Conservation (phyloP, 2,888 invertebrate genomes). For the Trachelus troglodyta region DNA sequence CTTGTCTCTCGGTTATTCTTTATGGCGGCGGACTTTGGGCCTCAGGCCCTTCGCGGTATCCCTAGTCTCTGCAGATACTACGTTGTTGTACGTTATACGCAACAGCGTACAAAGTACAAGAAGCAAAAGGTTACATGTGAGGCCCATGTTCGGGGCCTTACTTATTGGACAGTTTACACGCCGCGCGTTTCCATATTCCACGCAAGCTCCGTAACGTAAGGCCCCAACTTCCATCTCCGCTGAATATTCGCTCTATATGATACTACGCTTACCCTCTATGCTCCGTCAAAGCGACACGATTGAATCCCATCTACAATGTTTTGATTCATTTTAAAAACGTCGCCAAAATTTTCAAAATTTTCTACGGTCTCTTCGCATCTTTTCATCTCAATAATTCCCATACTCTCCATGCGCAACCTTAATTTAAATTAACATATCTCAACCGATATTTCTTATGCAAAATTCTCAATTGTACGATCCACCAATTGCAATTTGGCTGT, state of each 20-base stretch:
- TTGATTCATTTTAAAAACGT: neutral
- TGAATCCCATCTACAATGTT: neutral
- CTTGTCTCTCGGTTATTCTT: constrained; percentile 60
- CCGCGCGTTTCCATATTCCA: constrained; percentile 39
- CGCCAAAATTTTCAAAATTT: neutral
- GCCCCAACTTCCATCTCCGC: neutral
- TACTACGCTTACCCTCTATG: neutral
- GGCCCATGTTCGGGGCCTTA: constrained; percentile 56
- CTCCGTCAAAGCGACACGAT: neutral
- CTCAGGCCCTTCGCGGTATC: constrained; percentile 21
- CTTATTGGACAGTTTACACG: constrained; percentile 65
- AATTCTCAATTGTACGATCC: neutral
- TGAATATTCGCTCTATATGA: neutral
- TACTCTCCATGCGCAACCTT: neutral
- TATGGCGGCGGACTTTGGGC: constrained; percentile 40
- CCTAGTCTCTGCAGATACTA: constrained; percentile 15
- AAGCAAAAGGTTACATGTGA: constrained; percentile 48
- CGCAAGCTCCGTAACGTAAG: neutral
- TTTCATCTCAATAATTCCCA: neutral
- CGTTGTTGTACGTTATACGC: constrained; percentile 21
- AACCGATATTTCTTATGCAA: neutral
- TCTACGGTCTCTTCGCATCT: neutral
- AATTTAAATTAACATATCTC: neutral
- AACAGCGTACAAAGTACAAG: constrained; percentile 46
- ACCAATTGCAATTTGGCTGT: neutral